phyloP scores from a whole-genome alignment of 2,113 vertebrate species.

The Isichthys henryi region DNA sequence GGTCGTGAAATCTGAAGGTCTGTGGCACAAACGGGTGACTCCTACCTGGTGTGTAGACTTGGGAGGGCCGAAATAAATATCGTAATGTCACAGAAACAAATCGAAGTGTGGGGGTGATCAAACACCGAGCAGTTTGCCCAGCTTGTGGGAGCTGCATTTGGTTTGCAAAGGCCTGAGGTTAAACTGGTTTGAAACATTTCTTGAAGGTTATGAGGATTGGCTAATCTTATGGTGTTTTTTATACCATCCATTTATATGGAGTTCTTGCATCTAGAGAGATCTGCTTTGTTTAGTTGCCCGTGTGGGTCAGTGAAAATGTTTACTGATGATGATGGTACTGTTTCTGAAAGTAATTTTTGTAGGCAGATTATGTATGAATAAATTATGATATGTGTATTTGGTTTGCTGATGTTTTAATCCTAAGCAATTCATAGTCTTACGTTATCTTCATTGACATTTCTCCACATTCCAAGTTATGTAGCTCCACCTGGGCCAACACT shows the following conservation, averaged over 20 bases:
- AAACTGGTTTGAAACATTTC: slow-evolving; percentile 10
- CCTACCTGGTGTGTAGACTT: background rate
- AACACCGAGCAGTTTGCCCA: slow-evolving; percentile 48
- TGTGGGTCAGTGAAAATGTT: too few relatives aligned
- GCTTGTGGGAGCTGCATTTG: background rate
- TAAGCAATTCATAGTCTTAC: background rate
- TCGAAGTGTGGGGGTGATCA: slow-evolving; percentile 55
- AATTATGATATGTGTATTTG: background rate
- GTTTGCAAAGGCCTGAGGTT: background rate
- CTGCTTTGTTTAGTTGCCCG: too few relatives aligned
- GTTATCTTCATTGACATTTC: background rate
- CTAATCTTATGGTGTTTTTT: background rate
- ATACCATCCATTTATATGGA: too few relatives aligned
- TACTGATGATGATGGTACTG: background rate
- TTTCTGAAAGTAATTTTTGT: background rate
- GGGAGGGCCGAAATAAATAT: slow-evolving; percentile 38
- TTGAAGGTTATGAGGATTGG: background rate
- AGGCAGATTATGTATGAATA: background rate
- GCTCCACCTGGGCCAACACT: background rate
- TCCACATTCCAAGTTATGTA: background rate
- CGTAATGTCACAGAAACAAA: slow-evolving; percentile 54
- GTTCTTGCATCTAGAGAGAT: too few relatives aligned
- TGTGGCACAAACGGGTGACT: slow-evolving; percentile 1
- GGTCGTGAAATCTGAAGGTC: background rate
- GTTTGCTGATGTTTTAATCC: background rate